Evolutionary conservation across 2,888 invertebrate species (phyloP).

Genomic region (Brachyptera putata): DNA sequence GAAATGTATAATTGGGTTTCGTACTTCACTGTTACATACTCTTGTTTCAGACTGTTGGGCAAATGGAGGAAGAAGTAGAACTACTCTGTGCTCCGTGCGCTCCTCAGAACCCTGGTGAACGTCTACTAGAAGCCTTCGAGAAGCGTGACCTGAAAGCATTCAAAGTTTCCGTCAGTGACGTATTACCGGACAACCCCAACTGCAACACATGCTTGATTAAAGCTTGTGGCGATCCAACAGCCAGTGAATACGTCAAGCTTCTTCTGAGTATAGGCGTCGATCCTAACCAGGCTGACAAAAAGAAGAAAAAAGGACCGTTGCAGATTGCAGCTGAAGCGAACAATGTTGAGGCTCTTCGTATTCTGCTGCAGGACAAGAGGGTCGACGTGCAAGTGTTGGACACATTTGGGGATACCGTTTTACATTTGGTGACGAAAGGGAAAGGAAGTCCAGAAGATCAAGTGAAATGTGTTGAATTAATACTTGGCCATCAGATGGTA

Average conservation of each 20-base stretch:
- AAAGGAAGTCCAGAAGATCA: background rate
- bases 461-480: background rate
- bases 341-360: background rate
- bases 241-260: background rate
- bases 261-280: background rate
- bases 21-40: no score
- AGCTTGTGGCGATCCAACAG: background rate
- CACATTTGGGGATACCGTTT: background rate
- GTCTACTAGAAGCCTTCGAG: background rate
- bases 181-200: background rate
- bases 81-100: background rate
- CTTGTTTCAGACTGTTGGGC: no score
- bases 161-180: background rate
- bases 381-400: background rate
- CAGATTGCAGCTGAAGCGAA: background rate
- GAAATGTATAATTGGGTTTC: no score
- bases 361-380: background rate
- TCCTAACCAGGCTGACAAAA: background rate
- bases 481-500: background rate
- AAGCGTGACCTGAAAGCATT: background rate
- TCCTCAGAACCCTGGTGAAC: background rate
- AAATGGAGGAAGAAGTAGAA: background rate
- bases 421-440: background rate
- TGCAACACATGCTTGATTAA: background rate
- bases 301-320: background rate